These are phyloP conservation scores for Carabus problematicus DNA, from an alignment of 2,888 invertebrate genomes.

Conservation along the genomic window DNA sequence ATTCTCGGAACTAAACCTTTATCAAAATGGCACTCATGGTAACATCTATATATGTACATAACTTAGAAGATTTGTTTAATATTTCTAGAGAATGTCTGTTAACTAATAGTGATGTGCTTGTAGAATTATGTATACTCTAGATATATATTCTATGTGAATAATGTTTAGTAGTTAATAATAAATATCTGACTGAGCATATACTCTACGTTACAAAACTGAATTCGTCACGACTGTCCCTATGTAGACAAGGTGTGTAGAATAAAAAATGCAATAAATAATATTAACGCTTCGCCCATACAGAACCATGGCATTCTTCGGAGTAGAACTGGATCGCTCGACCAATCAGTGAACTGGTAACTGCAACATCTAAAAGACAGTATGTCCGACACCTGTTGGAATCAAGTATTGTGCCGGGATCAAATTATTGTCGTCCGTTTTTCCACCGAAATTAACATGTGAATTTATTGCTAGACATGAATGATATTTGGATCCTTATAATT, in stretches of 20 bases:
- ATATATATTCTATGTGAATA: too few relatives aligned
- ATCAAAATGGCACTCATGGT: too few relatives aligned
- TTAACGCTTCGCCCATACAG: constrained; percentile 36
- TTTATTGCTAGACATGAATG: not conserved
- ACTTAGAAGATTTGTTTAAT: too few relatives aligned
- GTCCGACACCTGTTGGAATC: constrained; percentile 33
- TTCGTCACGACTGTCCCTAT: not conserved
- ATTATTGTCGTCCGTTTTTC: not conserved
- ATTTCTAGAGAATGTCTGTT: too few relatives aligned
- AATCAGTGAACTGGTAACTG: constrained; percentile 22
- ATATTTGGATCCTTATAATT: not conserved
- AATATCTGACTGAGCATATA: too few relatives aligned
- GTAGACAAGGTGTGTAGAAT: constrained; percentile 34
- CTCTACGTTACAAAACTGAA: too few relatives aligned
- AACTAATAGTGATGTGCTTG: too few relatives aligned
- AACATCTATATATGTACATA: too few relatives aligned
- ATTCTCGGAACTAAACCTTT: too few relatives aligned
- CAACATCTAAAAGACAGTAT: constrained; percentile 18
- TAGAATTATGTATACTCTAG: too few relatives aligned
- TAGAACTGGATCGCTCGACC: constrained; percentile 34
- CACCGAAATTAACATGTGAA: not conserved
- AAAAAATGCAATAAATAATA: constrained; percentile 33
- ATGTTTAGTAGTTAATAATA: too few relatives aligned
- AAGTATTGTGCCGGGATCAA: constrained; percentile 15
- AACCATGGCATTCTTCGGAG: constrained; percentile 29